Base-by-base conservation (phyloP, 2,797 vertebrate genomes). In the Malacoraja senta region DNA sequence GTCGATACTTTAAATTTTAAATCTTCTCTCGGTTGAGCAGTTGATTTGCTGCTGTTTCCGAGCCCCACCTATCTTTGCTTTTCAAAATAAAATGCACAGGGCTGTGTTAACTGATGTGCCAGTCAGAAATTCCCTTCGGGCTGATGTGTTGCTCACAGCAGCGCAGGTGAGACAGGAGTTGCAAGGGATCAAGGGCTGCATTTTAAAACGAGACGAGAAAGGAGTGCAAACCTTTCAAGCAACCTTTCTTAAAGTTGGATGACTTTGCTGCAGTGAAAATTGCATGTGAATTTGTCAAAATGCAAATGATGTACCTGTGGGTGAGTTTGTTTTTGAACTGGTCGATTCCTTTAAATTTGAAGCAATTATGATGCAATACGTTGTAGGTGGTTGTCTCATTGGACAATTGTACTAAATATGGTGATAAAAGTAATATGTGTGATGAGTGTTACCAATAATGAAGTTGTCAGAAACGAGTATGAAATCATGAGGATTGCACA, bases 61-160 rank as follows among this genome's bases (percentile, higher is more conserved):
- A 92, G 44, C 90, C 90, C 24, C 90, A 76, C 90, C 90, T 71
- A 58, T n/a, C 71, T 53, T 92, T 76, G 90, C 90, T 92, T 92
- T 44, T 76, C 26, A 38, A 26, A 68, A 74, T 72, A 91, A 53
- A 76, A 8, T 4, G 12, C 35, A 58, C 26, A 68, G 9, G n/a
- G 84, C 26, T 74, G 71, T 29, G 35, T 53, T 38, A 72, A 53
- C 21, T 74, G 84, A 68, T 68, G 84, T 88, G 84, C 61, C 61
- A 21, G 71, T 58, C 71, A 92, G 90, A 91, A 68, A 92, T 92
- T 76, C 35, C 90, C 71, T 92, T 92, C 35, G 44, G 90, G 90
- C 90, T 92, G 71, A 76, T 53, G 8, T 92, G 21, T 58, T 76
- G 90, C 90, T 74, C 90, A 38, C 88, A 58, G 71, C 71, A 92